Conservation (phyloP, 2,888 invertebrate species). For the Scaptomyza cyrtandrae region DNA sequence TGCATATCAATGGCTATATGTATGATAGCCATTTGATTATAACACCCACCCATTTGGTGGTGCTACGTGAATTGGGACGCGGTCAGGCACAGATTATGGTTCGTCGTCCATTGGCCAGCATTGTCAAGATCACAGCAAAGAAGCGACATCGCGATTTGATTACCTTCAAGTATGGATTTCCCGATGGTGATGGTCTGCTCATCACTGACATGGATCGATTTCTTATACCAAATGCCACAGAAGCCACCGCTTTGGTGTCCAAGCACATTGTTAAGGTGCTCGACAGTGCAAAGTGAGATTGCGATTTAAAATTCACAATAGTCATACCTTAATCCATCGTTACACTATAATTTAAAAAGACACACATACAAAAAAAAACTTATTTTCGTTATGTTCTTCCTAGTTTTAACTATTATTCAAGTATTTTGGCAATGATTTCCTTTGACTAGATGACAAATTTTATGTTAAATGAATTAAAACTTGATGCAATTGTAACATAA, state of each 20-base stretch:
- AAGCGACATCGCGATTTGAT: conserved; percentile 97
- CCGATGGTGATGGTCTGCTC: conserved; percentile 91
- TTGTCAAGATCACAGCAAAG: conserved; percentile 98
- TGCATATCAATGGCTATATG: conserved; percentile 94
- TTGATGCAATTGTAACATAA: conserved; percentile 57
- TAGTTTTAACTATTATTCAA: conserved; percentile 41
- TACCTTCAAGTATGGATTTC: conserved; percentile 97
- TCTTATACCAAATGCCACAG: conserved; percentile 95
- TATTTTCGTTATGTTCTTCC: conserved; percentile 25
- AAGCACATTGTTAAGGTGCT: conserved; percentile 91
- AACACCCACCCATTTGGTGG: conserved; percentile 93
- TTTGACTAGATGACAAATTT: conserved; percentile 44
- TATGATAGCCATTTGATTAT: conserved; percentile 95
- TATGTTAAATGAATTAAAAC: conserved; percentile 34
- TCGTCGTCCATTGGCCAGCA: conserved; percentile 93
- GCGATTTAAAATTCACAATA: conserved; percentile 6
- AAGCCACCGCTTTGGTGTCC: conserved; percentile 95
- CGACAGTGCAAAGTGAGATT: conserved; percentile 76
- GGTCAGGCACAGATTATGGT: conserved; percentile 94
- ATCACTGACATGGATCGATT: conserved; percentile 96
- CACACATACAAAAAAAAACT: conserved; percentile 29
- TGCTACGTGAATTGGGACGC: conserved; percentile 90
- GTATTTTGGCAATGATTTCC: conserved; percentile 66
- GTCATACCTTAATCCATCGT: conserved; percentile 13
- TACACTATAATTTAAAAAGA: conserved; percentile 16